Evolutionary conservation across 1,140 invertebrate species (phyloP).

Genomic region (Palaemon carinicauda): DNA sequence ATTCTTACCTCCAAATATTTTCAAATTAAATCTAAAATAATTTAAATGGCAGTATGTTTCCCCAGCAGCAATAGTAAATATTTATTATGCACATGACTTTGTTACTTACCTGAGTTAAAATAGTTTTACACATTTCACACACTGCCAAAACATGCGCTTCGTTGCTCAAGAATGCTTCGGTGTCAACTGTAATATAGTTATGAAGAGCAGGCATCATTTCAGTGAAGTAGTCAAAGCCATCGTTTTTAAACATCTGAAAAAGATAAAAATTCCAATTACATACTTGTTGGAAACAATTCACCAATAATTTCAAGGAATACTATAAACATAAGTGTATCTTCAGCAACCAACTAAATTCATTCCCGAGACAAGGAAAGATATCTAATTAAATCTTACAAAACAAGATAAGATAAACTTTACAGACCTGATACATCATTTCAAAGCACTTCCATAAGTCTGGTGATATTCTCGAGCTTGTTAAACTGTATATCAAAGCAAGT

Average conservation of each 20-base stretch:
- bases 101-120: slow-evolving; percentile 69
- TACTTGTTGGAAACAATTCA: background rate
- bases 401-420: background rate
- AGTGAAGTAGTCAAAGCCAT: slow-evolving; percentile 95
- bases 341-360: too few relatives aligned
- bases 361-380: too few relatives aligned
- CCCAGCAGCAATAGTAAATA: too few relatives aligned
- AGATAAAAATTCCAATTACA: background rate
- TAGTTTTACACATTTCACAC: slow-evolving; percentile 94
- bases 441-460: slow-evolving; percentile 96
- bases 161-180: slow-evolving; percentile 89
- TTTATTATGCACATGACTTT: background rate
- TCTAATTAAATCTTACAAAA: too few relatives aligned
- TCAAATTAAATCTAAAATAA: too few relatives aligned
- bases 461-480: slow-evolving; percentile 88
- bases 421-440: slow-evolving; percentile 82
- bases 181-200: slow-evolving; percentile 97
- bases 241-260: slow-evolving; percentile 83
- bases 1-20: too few relatives aligned
- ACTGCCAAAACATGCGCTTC: slow-evolving; percentile 89
- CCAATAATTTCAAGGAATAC: too few relatives aligned
- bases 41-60: too few relatives aligned
- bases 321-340: too few relatives aligned
- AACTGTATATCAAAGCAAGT: slow-evolving; percentile 88
- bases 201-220: slow-evolving; percentile 99